Base-by-base conservation (phyloP, 2,113 vertebrate genomes). In the Chunga burmeisteri region DNA sequence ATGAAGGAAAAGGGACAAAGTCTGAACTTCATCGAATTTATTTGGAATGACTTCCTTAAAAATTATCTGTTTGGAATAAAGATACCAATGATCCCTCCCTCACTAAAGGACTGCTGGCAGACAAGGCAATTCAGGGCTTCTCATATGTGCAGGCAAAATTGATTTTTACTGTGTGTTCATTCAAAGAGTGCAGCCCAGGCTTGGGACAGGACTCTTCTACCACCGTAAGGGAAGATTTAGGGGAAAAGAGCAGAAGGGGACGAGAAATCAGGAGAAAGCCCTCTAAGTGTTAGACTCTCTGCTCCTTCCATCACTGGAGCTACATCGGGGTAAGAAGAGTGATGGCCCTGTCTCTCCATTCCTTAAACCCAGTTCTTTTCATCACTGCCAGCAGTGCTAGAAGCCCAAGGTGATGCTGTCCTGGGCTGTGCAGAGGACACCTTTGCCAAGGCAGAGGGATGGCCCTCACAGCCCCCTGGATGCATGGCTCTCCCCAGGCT, bases 1-100 rank as follows among this genome's bases (percentile, higher is more conserved):
- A 56, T 36, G 17, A 66, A 78, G 13, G 13, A 91, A 65, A 50
- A 62, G 21, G 3, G 17, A 73, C 0, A 0, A 68, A 42, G 6
- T 55, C 40, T 7, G 1, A 61, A 42, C 2, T n/a, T n/a, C n/a
- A n/a, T n/a, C n/a, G n/a, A 8, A 21, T 49, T 61, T 49, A 25
- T 44, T 78, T 81, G 49, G 1, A 72, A 68, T 46, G 0, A 71
- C 2, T 78, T 71, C 16, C 15, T n/a, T 49, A 34, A 67, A 74
- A 70, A 70, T 18, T 0, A 30, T 29, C 5, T 47, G 5, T 38
- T 93, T 65, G 10, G 4, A 79, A 53, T 55, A 71, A 53, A 55
- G n/a, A 46, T 9, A 44, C 1, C 20, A 49, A 2, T 0, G 0
- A 20, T 29, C 17, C 3, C 7, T 32, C 10, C 14, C 12, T 14